Evolutionary conservation across 2,113 vertebrate genomes (phyloP).

Genomic region (Trichomycterus rosablanca): DNA sequence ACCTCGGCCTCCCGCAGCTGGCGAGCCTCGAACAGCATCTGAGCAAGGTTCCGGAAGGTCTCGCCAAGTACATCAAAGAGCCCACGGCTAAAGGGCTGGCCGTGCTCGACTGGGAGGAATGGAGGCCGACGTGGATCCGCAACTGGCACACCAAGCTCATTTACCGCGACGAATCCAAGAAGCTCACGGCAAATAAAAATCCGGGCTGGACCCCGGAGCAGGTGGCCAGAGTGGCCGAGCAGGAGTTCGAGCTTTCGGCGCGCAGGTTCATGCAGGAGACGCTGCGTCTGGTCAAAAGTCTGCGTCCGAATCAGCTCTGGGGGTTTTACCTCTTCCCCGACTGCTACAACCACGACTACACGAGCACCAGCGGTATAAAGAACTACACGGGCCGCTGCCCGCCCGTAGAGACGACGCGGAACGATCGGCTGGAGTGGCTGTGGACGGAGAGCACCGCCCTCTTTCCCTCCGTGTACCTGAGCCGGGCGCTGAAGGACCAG

Average conservation of each 20-base stretch:
- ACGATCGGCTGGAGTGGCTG: conserved; percentile 72
- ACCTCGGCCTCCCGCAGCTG: conserved; percentile 70
- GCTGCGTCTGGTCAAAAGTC: conserved; percentile 61
- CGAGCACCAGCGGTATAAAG: conserved; percentile 44
- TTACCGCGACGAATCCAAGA: conserved; percentile 64
- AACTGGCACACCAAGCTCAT: conserved; percentile 75
- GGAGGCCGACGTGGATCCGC: conserved; percentile 77
- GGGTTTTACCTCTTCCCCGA: conserved; percentile 81
- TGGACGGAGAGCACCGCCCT: conserved; percentile 75
- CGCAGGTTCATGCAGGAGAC: conserved; percentile 69
- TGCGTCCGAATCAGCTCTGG: conserved; percentile 71
- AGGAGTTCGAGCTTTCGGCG: conserved; percentile 72
- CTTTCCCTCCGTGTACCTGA: conserved; percentile 75
- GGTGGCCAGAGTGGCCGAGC: conserved; percentile 61
- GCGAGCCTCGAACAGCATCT: conserved; percentile 64
- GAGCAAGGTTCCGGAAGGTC: conserved; percentile 59
- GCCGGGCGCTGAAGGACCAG: conserved; percentile 52
- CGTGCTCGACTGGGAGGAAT: conserved; percentile 80
- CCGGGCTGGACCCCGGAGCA: conserved; percentile 55
- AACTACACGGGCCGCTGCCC: conserved; percentile 74
- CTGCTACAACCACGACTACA: conserved; percentile 78
- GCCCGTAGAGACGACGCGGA: conserved; percentile 60
- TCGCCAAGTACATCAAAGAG: conserved; percentile 65
- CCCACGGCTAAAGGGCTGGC: conserved; percentile 65
- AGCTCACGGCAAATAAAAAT: conserved; percentile 59